phyloP scores from a whole-genome alignment of 2,113 vertebrate genomes.

The Anguilla rostrata region DNA sequence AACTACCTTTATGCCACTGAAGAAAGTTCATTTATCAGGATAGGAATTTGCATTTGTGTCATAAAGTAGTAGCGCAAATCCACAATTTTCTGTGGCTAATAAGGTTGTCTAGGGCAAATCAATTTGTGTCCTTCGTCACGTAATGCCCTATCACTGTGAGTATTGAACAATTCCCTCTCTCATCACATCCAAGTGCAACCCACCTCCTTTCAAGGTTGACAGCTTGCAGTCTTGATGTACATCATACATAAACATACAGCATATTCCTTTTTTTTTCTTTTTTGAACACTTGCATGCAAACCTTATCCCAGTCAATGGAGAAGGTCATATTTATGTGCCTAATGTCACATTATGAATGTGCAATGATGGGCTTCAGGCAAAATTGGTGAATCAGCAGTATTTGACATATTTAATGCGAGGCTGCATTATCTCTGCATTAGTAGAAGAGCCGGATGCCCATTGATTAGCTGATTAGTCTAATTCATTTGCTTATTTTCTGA shows the following conservation, averaged over 20 bases:
- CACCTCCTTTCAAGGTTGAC: conserved; percentile 75
- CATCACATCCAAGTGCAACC: conserved; percentile 72
- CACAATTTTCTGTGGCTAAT: conserved; percentile 74
- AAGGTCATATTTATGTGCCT: conserved; percentile 49
- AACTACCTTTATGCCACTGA: conserved; percentile 69
- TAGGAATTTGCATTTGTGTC: conserved; percentile 73
- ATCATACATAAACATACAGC: too few species aligned
- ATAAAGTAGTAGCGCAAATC: conserved; percentile 71
- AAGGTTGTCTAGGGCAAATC: conserved; percentile 73
- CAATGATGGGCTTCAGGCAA: conserved; percentile 56
- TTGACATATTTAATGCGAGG: conserved; percentile 55
- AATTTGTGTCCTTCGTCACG: conserved; percentile 67
- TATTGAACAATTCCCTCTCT: conserved; percentile 72
- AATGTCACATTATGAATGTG: conserved; percentile 49
- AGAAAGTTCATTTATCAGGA: conserved; percentile 66
- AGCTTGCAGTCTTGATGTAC: conserved; percentile 47
- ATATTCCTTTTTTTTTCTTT: conserved; percentile 43
- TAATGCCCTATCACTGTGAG: conserved; percentile 61
- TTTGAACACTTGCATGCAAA: conserved; percentile 43
- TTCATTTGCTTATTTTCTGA: conserved; percentile 71
- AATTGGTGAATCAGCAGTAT: conserved; percentile 62
- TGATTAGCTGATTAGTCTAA: conserved; percentile 75
- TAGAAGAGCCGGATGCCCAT: conserved; percentile 57
- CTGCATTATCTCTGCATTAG: conserved; percentile 56
- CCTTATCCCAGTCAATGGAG: conserved; percentile 56